Percentiles rank a stretch among this genome's conserved stretches.
phyloP scores from a whole-genome alignment of 2,797 vertebrate genomes.

The Psittacula derbiana region DNA sequence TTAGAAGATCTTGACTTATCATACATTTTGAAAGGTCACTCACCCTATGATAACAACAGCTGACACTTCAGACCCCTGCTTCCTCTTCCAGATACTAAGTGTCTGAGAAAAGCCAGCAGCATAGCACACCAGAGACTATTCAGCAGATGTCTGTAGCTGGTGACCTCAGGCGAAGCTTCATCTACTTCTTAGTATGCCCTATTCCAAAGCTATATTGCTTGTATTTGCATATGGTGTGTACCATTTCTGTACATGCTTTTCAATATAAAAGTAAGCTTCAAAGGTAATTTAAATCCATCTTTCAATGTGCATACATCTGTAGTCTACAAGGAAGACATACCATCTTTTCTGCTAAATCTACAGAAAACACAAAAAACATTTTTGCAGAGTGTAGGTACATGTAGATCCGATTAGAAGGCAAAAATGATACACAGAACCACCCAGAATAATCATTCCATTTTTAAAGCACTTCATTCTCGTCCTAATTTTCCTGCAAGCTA shows the following conservation, averaged over 20 bases:
- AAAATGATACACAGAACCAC: not conserved
- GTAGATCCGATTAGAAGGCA: not conserved
- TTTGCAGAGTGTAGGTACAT: not conserved
- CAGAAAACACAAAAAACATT: not conserved
- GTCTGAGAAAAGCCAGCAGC: not conserved
- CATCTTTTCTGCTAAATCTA: not conserved
- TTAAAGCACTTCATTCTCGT: not conserved
- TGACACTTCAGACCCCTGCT: not conserved
- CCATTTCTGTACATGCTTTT: not conserved
- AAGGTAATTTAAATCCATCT: not conserved
- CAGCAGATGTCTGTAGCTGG: not conserved
- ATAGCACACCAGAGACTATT: not conserved
- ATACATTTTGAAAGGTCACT: conserved; percentile 13
- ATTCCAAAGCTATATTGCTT: not conserved
- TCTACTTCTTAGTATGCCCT: not conserved
- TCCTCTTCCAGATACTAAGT: not conserved
- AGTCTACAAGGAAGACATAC: not conserved
- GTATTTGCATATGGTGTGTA: not conserved
- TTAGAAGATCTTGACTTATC: not conserved
- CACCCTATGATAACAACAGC: not conserved
- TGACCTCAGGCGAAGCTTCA: not conserved
- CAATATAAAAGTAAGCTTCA: not conserved
- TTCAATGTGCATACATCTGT: not conserved
- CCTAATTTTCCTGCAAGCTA: not conserved
- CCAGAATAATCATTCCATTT: not conserved